Evolutionary conservation across 2,888 invertebrate genomes (phyloP).

Genomic region (Argyresthia goedartella): DNA sequence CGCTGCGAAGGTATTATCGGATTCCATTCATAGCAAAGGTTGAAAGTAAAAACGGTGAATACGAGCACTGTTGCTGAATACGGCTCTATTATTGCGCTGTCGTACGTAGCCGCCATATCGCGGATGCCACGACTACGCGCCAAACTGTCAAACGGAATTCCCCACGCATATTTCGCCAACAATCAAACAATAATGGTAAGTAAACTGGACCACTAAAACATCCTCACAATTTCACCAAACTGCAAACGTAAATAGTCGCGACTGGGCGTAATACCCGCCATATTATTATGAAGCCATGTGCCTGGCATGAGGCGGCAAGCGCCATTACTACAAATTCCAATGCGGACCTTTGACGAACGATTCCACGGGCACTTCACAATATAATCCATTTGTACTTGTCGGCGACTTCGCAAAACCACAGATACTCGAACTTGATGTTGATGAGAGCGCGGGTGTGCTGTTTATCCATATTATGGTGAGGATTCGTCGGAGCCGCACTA

Average conservation of each 20-base stretch:
- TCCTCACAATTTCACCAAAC: conserved; percentile 8
- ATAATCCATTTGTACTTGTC: conserved; percentile 69
- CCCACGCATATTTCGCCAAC: neutral
- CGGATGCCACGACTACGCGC: conserved; percentile 54
- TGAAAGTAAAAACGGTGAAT: conserved; percentile 2
- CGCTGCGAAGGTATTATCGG: conserved; percentile 15
- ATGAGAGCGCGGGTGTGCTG: conserved; percentile 60
- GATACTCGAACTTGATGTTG: conserved; percentile 61
- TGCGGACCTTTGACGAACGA: conserved; percentile 57
- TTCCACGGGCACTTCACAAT: conserved; percentile 57
- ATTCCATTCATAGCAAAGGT: conserved; percentile 13
- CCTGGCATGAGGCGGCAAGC: conserved; percentile 55
- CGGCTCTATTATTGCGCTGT: neutral
- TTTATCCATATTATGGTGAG: conserved; percentile 66
- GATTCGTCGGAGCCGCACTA: conserved; percentile 51
- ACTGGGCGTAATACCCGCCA: conserved; percentile 41
- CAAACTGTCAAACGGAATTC: neutral
- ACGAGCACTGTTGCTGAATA: neutral
- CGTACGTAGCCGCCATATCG: conserved; percentile 44
- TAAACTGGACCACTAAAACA: conserved; percentile 19
- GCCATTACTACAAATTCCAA: conserved; percentile 64
- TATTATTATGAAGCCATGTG: conserved; percentile 63
- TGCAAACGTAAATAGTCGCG: neutral
- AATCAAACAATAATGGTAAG: neutral
- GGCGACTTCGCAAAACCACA: conserved; percentile 65